These are phyloP conservation scores for Drosophila bipectinata DNA, from an alignment of 1,140 invertebrate species.

Conservation along the genomic window DNA sequence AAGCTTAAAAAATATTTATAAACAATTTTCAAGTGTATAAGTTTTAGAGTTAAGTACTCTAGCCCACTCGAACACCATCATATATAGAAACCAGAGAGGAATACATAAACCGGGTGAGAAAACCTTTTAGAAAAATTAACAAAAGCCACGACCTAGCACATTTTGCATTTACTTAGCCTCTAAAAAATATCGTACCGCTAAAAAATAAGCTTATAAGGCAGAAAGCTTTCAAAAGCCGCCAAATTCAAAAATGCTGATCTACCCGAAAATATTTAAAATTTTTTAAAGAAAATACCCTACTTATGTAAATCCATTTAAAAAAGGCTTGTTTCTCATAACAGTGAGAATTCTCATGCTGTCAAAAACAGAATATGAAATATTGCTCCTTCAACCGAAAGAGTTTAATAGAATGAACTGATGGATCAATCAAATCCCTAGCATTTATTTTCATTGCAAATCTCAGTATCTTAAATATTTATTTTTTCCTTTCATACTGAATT, in stretches of 20 bases:
- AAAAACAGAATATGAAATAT: conserved; percentile 13
- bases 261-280: neutral
- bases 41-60: neutral
- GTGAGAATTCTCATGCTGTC: conserved; percentile 6
- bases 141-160: conserved; percentile 38
- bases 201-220: neutral
- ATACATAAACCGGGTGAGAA: conserved; percentile 15
- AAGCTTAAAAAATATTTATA: neutral
- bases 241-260: conserved; percentile 5
- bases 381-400: neutral
- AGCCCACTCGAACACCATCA: neutral
- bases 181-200: conserved; percentile 3
- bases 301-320: conserved; percentile 32
- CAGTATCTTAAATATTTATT: conserved; percentile 24
- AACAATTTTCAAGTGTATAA: neutral
- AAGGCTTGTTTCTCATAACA: conserved; percentile 18
- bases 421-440: neutral
- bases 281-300: neutral
- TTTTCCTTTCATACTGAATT: conserved; percentile 4
- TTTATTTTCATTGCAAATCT: conserved; percentile 38
- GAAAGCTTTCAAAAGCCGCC: conserved; percentile 10
- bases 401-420: conserved; percentile 2
- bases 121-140: neutral
- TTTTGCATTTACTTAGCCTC: conserved; percentile 11
- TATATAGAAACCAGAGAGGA: neutral